Evolutionary conservation across 2,888 invertebrate species (phyloP).

Genomic region (Lysandra coridon): DNA sequence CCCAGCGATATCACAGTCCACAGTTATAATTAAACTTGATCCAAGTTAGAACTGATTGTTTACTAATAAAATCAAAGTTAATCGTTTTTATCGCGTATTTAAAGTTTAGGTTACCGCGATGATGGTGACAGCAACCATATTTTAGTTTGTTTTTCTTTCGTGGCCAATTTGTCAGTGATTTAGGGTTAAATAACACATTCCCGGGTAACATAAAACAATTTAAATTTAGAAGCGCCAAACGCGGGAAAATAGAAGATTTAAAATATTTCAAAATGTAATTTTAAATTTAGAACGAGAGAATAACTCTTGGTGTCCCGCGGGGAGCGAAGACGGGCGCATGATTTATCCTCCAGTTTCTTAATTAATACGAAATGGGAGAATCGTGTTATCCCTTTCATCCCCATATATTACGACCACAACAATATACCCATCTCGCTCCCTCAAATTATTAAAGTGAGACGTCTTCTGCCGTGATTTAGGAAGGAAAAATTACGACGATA

Average conservation of each 20-base stretch:
- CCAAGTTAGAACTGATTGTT: not conserved
- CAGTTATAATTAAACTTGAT: not conserved
- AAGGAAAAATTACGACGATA: conserved; percentile 67
- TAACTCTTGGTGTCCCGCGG: conserved; percentile 79
- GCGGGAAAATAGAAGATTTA: conserved; percentile 62
- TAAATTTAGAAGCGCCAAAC: conserved; percentile 33
- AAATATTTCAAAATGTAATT: conserved; percentile 76
- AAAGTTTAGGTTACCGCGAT: not conserved
- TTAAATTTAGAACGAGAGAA: conserved; percentile 79
- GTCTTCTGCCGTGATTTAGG: conserved; percentile 71
- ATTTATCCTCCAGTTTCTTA: conserved; percentile 75
- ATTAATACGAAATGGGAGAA: conserved; percentile 65
- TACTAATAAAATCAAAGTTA: conserved; percentile 8
- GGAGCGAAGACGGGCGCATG: conserved; percentile 76
- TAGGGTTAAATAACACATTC: conserved; percentile 19
- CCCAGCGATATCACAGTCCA: not conserved
- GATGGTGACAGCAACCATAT: not conserved
- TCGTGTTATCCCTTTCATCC: conserved; percentile 54
- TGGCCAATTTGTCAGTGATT: conserved; percentile 12
- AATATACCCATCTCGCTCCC: conserved; percentile 48
- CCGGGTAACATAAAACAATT: not conserved
- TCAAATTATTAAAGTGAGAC: conserved; percentile 66
- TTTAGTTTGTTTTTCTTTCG: not conserved
- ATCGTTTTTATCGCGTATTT: not conserved
- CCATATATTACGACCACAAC: conserved; percentile 33